These are phyloP conservation scores for Notospermus geniculatus DNA, from an alignment of 1,140 invertebrate genomes.

Conservation along the genomic window DNA sequence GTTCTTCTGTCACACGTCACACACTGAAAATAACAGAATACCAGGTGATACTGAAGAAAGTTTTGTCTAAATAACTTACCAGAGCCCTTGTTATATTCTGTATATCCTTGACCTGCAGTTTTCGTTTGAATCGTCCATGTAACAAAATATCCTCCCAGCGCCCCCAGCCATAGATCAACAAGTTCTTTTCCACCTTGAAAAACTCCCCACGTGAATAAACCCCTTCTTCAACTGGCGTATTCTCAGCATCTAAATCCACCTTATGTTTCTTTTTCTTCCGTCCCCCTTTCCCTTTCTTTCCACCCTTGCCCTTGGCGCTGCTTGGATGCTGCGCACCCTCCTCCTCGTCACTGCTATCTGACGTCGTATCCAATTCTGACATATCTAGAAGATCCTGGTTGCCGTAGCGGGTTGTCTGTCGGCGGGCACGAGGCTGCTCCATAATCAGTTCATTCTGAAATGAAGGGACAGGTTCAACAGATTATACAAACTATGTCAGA, in stretches of 20 bases:
- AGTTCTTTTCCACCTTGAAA: conserved; percentile 75
- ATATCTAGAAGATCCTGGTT: conserved; percentile 73
- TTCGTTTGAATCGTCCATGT: conserved; percentile 85
- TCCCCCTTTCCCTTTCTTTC: conserved; percentile 66
- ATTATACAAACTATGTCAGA: too few species aligned
- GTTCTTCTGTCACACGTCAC: too few species aligned
- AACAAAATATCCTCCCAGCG: conserved; percentile 91
- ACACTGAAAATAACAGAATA: too few species aligned
- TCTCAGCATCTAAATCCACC: conserved; percentile 64
- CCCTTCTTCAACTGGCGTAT: conserved; percentile 37
- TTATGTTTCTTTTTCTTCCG: conserved; percentile 28
- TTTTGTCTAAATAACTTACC: too few species aligned
- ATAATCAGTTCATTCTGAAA: conserved; percentile 83
- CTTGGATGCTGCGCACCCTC: conserved; percentile 38
- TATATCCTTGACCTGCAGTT: conserved; percentile 85
- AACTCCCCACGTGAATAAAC: conserved; percentile 60
- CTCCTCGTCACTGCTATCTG: conserved; percentile 76
- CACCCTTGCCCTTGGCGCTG: conserved; percentile 59
- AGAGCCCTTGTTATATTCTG: conserved; percentile 94
- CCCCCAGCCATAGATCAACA: conserved; percentile 96
- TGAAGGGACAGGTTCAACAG: too few species aligned
- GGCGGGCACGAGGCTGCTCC: conserved; percentile 88
- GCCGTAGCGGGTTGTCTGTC: conserved; percentile 94
- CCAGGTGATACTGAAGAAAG: too few species aligned
- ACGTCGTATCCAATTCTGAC: conserved; percentile 80